Evolutionary conservation across 1,140 invertebrate genomes (phyloP), one percentile per base, ranked within the genome.

Genomic region (Lucilia sericata): DNA sequence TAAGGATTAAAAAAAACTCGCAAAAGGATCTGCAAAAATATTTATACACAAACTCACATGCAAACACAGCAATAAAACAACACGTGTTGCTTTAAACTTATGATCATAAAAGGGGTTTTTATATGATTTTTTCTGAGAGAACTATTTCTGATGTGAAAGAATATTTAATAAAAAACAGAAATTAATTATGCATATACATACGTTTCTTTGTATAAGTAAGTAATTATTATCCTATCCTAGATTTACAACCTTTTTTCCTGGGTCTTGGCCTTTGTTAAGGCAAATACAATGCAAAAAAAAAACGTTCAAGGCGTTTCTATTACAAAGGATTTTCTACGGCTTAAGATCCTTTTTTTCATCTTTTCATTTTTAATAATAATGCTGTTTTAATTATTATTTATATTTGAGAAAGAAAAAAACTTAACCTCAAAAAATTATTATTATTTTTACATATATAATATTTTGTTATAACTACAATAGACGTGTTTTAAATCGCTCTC

Each of bases 341-440:
- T 70, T 70, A 21, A 70, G 65, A 70, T 70, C 19, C 19, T 21
- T 70, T 25, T 70, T 70, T 60, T 42, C 42, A 7, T 42, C 42
- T 42, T 42, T 42, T 42, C 42, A 42, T 55, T 55, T 55, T 55
- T 21, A 25, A 70, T 70, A 70, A 25, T 21, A 70, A 70, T 10
- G 65, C 65, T 70, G 65, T 8, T 70, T 70, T 70, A 70, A 70
- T 70, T 70, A 70, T 70, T 70, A 70, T 70, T 70, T 70, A 70
- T 70, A 70, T 21, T 70, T 4, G 12, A 55, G 51, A 70, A 70
- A 19, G n/a, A 65, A 70, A 70, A 70, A 25, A 25, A 70, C 65
- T 70, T 70, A 21, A 70, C 65, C 65, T 70, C 65, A 70, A 70
- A 25, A 70, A 55, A 55, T 30, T 30, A 30, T 30, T 55, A 55